Evolutionary conservation across 2,113 vertebrate genomes (phyloP), one percentile per base, ranked within the genome.

Genomic region (Dasyurus viverrinus): DNA sequence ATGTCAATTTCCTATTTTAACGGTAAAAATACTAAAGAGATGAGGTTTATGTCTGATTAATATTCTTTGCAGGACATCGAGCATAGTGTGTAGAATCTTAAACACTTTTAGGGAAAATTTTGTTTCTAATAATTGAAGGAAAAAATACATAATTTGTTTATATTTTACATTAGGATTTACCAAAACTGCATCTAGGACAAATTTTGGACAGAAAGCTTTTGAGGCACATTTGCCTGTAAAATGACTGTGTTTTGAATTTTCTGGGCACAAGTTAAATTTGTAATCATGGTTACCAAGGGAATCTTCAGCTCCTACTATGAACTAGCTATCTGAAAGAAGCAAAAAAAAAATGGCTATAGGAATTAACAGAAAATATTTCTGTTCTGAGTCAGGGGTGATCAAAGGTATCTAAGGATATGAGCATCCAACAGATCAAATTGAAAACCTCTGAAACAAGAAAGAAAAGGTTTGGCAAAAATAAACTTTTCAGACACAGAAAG

Each of bases 361-460:
- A 93, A 53, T 94, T 93, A 93, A 92, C 94, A 54, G 92, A 57
- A 7, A 93, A 55, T 54, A 2, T n/a, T 92, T 92, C 92, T 93
- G 46, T 89, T 95, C 8, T n/a, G 89, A 53, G 91, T 92, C 22
- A 84, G n/a, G 26, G 91, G 90, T 60, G 92, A 96, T 93, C 57
- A 95, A 48, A 96, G 57, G 30, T 53, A 90, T 27, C 42, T 90
- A 94, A 55, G 96, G 50, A 89, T 23, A 90, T 8, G 53, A 27
- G 30, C 1, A 89, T 93, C 68, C 91, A 93, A 96, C 3, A 57
- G 91, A 89, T 90, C 27, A 84, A 96, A 95, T 90, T 95, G 52
- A 60, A 96, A 95, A 90, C 93, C 7, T 96, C 23, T 95, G 16
- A 95, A 94, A 93, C 47, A 93, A 93, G 91, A 90, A 76, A 92